These are phyloP conservation scores for Rissa tridactyla DNA, from an alignment of 2,113 vertebrate genomes.

Conservation along the genomic window DNA sequence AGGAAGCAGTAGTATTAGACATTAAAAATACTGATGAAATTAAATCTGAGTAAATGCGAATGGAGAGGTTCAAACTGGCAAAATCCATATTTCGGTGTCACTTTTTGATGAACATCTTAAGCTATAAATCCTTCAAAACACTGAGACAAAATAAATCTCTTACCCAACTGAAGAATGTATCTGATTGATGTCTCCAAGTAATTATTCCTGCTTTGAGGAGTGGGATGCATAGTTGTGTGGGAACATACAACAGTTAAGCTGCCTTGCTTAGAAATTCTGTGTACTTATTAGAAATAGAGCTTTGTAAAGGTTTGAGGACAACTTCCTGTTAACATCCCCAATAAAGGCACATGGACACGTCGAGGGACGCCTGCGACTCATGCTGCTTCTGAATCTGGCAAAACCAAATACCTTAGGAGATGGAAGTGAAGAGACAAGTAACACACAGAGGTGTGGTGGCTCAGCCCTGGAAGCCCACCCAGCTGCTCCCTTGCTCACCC, in stretches of 20 bases:
- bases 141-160: background rate
- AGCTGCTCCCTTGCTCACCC: background rate
- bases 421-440: background rate
- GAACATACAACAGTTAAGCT: background rate
- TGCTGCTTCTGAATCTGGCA: background rate
- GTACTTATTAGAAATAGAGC: background rate
- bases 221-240: background rate
- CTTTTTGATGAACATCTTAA: background rate
- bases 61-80: background rate
- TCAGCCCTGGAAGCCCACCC: background rate
- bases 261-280: background rate
- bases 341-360: background rate
- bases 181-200: background rate
- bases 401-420: background rate
- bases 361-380: rapidly evolving
- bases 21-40: background rate
- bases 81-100: background rate
- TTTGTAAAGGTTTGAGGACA: background rate
- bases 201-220: background rate
- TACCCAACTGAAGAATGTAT: background rate
- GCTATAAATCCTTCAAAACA: background rate
- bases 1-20: background rate
- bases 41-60: background rate
- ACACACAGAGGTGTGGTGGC: no score
- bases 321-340: background rate